Evolutionary conservation across 1,140 invertebrate species (phyloP).

Genomic region (Eupristina koningsbergeri): DNA sequence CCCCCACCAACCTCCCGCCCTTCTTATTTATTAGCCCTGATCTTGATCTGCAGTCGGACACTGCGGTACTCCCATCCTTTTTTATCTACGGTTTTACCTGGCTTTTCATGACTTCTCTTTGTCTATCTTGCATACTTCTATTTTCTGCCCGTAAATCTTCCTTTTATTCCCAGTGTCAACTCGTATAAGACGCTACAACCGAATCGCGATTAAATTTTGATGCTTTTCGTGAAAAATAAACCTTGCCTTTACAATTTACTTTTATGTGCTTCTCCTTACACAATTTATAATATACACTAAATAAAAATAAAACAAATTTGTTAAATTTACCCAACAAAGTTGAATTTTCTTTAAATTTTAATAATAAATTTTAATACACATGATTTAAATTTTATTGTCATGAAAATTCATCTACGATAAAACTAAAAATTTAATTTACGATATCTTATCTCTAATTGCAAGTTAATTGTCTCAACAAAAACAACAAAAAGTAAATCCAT

Average conservation of each 20-base stretch:
- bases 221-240: not conserved
- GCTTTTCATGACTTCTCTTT: not conserved
- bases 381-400: too few relatives aligned
- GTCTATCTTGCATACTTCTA: slow-evolving; percentile 3
- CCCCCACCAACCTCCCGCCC: too few relatives aligned
- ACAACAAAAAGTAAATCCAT: not conserved
- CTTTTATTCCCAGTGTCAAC: not conserved
- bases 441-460: too few relatives aligned
- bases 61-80: slow-evolving; percentile 8
- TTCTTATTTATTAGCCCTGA: slow-evolving; percentile 65
- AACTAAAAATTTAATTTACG: too few relatives aligned
- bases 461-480: too few relatives aligned
- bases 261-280: too few relatives aligned
- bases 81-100: not conserved
- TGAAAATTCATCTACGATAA: too few relatives aligned
- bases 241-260: not conserved
- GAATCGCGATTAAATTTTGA: not conserved
- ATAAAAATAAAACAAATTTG: too few relatives aligned
- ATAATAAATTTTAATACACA: too few relatives aligned
- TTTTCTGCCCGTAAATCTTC: not conserved
- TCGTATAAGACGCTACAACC: not conserved
- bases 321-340: too few relatives aligned
- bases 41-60: slow-evolving; percentile 59
- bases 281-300: too few relatives aligned
- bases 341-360: too few relatives aligned